Base-by-base conservation (phyloP, 2,797 vertebrate genomes). In the Alfaro cultratus region DNA sequence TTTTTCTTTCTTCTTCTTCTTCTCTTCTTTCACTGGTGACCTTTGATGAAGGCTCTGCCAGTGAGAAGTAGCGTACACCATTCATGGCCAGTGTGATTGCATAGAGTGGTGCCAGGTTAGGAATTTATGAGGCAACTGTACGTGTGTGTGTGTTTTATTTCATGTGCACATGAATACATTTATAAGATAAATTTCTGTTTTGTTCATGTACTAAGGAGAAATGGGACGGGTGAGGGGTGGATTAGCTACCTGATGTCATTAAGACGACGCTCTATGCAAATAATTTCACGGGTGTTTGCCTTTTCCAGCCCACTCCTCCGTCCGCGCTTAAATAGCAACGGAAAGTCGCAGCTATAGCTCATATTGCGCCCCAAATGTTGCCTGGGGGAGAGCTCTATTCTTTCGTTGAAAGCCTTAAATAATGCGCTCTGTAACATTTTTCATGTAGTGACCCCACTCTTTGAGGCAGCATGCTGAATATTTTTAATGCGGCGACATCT, bases 31-130 rank as follows among this genome's bases (percentile, higher is more conserved):
- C 82, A 51, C 80, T 74, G 84, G 92, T 91, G 92, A 93, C 91
- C 93, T 93, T 92, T 95, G 90, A 94, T 94, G 92, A 93, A 86
- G 87, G 75, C 80, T 85, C 86, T 86, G 88, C 86, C 84, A 87
- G 89, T 46, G 13, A 77, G 55, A 49, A 70, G 78, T 47, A 47
- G 82, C 77, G 76, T 51, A 73, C 83, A 80, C 90, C 91, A 92
- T 85, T 91, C 91, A 80, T 91, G 89, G 82, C 77, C 82, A n/a
- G 43, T 76, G 26, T 85, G 88, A 93, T 92, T 91, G 90, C 84
- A 76, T 39, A 62, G 85, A 86, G 72, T 88, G 60, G 78, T 73
- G 83, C 62, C 36, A 80, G 80, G 84, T 85, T 83, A 84, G 80
- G 79, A 85, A 88, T 93, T 92, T 88, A 94, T 80, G 85, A 85